Percentiles rank a stretch among this genome's conserved stretches.
Evolutionary conservation across 1,140 invertebrate species (phyloP).

Genomic region (Steinernema feltiae): DNA sequence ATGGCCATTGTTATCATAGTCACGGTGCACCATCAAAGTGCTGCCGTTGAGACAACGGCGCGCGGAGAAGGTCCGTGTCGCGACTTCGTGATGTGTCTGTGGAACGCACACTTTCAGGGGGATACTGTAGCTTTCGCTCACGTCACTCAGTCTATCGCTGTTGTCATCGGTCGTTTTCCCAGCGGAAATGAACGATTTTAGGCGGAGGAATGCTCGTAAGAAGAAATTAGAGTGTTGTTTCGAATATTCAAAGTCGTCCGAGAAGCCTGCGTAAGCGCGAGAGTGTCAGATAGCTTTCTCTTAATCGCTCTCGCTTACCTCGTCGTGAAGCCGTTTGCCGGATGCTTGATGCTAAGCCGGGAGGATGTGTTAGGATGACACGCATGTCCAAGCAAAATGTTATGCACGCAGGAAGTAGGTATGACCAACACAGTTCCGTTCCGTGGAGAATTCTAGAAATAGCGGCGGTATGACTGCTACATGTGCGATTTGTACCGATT

Average conservation of each 20-base stretch:
- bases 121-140: too few species aligned
- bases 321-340: not conserved
- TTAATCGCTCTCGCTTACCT: not conserved
- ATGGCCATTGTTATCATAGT: not conserved
- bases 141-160: not conserved
- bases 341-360: conserved; percentile 20
- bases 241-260: too few species aligned
- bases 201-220: not conserved
- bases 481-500: not conserved
- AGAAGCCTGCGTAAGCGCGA: too few species aligned
- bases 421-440: conserved; percentile 35
- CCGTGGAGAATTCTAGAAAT: conserved; percentile 30
- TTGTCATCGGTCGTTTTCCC: not conserved
- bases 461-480: not conserved
- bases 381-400: conserved; percentile 33
- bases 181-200: not conserved
- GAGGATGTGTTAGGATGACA: conserved; percentile 36
- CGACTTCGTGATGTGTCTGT: not conserved
- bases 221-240: too few species aligned
- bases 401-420: conserved; percentile 36
- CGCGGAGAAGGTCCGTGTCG: not conserved
- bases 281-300: too few species aligned
- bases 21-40: conserved; percentile 5
- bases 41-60: conserved; percentile 1
- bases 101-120: too few species aligned